Conservation (phyloP, 2,113 vertebrate species). For the Phaethon lepturus region DNA sequence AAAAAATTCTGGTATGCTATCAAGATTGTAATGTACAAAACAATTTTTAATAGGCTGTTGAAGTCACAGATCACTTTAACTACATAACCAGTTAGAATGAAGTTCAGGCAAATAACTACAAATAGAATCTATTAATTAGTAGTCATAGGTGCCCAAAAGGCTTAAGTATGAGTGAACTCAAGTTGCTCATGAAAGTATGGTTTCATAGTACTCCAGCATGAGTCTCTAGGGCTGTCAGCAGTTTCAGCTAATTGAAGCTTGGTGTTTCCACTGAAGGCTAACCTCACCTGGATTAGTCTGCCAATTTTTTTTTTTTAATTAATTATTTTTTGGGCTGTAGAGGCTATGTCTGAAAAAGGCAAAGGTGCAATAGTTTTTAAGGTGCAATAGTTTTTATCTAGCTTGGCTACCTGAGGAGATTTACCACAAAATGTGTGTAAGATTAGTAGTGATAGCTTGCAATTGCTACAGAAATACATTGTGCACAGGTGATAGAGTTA, state of each 20-base stretch:
- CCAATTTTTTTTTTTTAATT: not conserved
- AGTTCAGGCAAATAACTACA: not conserved
- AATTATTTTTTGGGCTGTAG: not conserved
- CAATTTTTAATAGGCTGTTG: not conserved
- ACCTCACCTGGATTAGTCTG: not conserved
- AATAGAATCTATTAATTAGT: not conserved
- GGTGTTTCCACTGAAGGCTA: not conserved
- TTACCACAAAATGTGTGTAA: not conserved
- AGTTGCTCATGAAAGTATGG: not conserved
- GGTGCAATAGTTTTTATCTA: not conserved
- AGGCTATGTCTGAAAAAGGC: not conserved
- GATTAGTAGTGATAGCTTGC: not conserved
- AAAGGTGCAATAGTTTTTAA: not conserved
- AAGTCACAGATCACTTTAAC: not conserved
- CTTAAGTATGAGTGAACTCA: not conserved
- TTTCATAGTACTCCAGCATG: accelerated
- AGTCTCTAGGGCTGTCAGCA: not conserved
- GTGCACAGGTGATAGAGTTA: not conserved
- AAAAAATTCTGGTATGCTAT: constrained; percentile 91
- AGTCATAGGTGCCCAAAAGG: not conserved
- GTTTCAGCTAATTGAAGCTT: not conserved
- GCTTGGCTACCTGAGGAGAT: not conserved
- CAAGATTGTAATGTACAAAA: not conserved
- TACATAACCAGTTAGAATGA: not conserved
- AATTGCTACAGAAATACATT: not conserved